Evolutionary conservation across 1,140 invertebrate species (phyloP).

Genomic region (Cylas formicarius): DNA sequence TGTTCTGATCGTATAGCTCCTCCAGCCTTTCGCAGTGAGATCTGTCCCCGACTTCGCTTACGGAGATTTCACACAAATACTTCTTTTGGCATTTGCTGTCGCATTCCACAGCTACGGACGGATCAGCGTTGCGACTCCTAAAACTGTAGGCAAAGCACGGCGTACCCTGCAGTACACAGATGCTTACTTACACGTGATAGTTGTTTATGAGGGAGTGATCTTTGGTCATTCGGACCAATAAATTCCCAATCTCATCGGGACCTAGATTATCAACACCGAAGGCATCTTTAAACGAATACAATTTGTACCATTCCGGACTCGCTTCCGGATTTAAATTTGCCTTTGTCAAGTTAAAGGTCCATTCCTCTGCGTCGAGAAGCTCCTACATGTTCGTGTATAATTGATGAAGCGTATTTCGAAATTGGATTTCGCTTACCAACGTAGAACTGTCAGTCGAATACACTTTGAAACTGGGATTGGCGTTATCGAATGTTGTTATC

Average conservation of each 20-base stretch:
- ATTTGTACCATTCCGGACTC: conserved; percentile 51
- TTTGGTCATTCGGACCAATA: conserved; percentile 47
- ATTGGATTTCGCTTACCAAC: conserved; percentile 50
- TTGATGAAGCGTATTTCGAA: no score
- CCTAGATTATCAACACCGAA: conserved; percentile 50
- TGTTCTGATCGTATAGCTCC: conserved; percentile 21
- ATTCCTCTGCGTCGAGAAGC: conserved; percentile 63
- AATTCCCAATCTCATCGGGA: conserved; percentile 42
- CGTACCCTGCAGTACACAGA: background rate
- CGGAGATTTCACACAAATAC: conserved; percentile 51
- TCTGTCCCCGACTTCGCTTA: conserved; percentile 47
- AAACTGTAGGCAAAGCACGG: conserved; percentile 28
- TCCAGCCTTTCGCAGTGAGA: conserved; percentile 49
- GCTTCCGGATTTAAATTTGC: conserved; percentile 54
- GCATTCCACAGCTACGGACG: conserved; percentile 47
- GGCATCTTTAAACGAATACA: conserved; percentile 60
- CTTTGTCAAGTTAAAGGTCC: conserved; percentile 67
- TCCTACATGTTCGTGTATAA: no score
- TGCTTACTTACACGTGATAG: conserved; percentile 30
- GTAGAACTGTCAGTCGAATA: conserved; percentile 56
- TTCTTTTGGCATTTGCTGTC: conserved; percentile 50
- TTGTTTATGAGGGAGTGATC: conserved; percentile 31
- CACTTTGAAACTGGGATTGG: conserved; percentile 78
- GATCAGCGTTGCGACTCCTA: conserved; percentile 40
- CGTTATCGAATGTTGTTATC: conserved; percentile 55